These are phyloP conservation scores for Erpetoichthys calabaricus DNA, from an alignment of 2,797 vertebrate species.

Conservation along the genomic window DNA sequence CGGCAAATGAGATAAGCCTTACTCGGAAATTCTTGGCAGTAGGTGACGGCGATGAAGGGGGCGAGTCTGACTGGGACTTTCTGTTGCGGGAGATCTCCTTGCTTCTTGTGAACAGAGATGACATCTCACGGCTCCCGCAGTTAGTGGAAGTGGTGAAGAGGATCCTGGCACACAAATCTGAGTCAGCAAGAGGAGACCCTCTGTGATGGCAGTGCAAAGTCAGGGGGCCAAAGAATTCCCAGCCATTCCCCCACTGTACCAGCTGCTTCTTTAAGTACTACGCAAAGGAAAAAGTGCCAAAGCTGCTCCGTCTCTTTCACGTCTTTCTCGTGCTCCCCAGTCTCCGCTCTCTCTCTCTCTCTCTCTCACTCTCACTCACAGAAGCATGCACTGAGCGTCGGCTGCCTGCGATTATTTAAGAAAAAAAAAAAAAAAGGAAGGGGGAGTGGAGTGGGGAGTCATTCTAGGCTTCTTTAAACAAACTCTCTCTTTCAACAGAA, in stretches of 20 bases:
- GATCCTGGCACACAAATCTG: too few species aligned
- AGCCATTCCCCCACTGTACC: constrained; percentile 15
- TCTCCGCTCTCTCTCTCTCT: constrained; percentile 5
- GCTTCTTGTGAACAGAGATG: constrained; percentile 71
- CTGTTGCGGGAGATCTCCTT: constrained; percentile 81
- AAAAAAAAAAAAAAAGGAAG: not conserved
- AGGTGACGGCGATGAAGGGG: constrained; percentile 78
- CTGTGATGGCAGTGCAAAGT: too few species aligned
- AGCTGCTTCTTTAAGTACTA: not conserved
- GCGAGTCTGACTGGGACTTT: constrained; percentile 80
- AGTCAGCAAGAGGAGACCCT: too few species aligned
- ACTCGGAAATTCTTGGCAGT: constrained; percentile 86
- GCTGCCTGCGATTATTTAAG: too few species aligned
- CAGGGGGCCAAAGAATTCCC: too few species aligned
- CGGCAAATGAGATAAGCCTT: constrained; percentile 40
- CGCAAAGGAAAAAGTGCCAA: too few species aligned
- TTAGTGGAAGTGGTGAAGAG: too few species aligned
- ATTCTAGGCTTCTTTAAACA: not conserved
- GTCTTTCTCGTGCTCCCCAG: not conserved
- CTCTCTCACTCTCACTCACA: constrained; percentile 4
- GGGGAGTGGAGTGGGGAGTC: not conserved
- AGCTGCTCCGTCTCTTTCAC: not conserved
- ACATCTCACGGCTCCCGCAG: constrained; percentile 47
- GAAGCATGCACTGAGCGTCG: not conserved
- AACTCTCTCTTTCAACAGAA: not conserved